Evolutionary conservation across 2,797 vertebrate genomes (phyloP), one percentile per base, ranked within the genome.

Genomic region (Xenops minutus): DNA sequence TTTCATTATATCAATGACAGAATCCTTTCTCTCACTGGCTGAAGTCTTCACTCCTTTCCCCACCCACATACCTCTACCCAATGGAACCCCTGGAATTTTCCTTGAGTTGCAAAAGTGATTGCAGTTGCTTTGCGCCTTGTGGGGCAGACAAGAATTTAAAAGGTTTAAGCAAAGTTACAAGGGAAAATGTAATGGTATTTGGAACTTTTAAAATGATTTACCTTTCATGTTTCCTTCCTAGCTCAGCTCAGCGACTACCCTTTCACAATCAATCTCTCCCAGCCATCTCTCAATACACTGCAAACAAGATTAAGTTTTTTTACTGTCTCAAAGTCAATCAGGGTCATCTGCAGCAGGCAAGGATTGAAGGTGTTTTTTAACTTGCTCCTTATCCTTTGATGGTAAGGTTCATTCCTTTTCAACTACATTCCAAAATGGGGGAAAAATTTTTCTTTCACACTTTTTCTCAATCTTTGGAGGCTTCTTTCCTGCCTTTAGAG

Each of bases 261-360:
- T 94, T 96, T 96, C 94, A 94, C 55, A 90, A 74, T 34, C 91
- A 94, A 95, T 96, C 95, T 95, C 74, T 26, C 48, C 62, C 69
- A 89, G 95, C 69, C 95, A 96, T 97, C 92, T 96, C 94, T 96
- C 95, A 97, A 93, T 93, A 90, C 56, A 84, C 51, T 63, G 48
- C 91, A 93, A 97, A 97, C 82, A 91, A 95, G 95, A 95, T 97
- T 93, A 96, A 93, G 73, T 85, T 95, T 96, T 96, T 96, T 95
- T 96, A 88, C 85, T 71, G 87, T 69, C 88, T 96, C 95, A 97
- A 95, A 96, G 94, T 96, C 95, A 96, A 82, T 94, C 79, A 86
- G 85, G 95, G 96, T 96, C 95, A 89, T 88, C 91, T 75, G 37
- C 76, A 68, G 82, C 85, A 83, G 73, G 72, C 89, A 89, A 86